Conservation (phyloP, 1,140 invertebrate genomes). For the Platorchestia sp. region DNA sequence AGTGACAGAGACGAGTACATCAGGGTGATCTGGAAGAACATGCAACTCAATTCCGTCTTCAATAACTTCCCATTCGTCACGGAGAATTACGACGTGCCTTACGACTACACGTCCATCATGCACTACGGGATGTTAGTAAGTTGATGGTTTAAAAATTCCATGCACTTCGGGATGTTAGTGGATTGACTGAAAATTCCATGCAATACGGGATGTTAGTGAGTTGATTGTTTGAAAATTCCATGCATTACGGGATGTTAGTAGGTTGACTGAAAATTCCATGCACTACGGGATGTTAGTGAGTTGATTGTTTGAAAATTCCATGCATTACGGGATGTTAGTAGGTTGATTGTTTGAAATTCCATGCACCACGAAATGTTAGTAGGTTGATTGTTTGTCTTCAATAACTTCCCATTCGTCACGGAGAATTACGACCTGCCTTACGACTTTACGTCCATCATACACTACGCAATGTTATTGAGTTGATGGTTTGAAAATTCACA, state of each 20-base stretch:
- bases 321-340: too few relatives aligned
- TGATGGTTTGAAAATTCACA: too few relatives aligned
- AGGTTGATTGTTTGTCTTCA: background rate
- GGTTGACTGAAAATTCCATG: too few relatives aligned
- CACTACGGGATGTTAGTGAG: constrained; percentile 54
- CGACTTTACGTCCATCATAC: constrained; percentile 60
- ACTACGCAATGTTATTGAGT: constrained; percentile 38
- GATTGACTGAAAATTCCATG: too few relatives aligned
- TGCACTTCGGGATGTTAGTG: too few relatives aligned
- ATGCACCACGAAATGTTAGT: constrained; percentile 57
- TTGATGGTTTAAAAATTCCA: background rate
- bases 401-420: background rate
- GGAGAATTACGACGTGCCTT: constrained; percentile 50
- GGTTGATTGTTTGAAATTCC: too few relatives aligned
- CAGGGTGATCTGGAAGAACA: constrained; percentile 68
- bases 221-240: background rate
- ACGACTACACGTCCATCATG: constrained; percentile 61
- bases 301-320: background rate
- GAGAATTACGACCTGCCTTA: constrained; percentile 51
- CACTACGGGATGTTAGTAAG: constrained; percentile 53
- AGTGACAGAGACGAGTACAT: constrained; percentile 72
- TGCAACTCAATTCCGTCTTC: constrained; percentile 54
- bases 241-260: too few relatives aligned
- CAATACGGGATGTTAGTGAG: constrained; percentile 54
- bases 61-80: constrained; percentile 35